Conservation (phyloP, 2,888 invertebrate genomes). For the Lycaena phlaeas region DNA sequence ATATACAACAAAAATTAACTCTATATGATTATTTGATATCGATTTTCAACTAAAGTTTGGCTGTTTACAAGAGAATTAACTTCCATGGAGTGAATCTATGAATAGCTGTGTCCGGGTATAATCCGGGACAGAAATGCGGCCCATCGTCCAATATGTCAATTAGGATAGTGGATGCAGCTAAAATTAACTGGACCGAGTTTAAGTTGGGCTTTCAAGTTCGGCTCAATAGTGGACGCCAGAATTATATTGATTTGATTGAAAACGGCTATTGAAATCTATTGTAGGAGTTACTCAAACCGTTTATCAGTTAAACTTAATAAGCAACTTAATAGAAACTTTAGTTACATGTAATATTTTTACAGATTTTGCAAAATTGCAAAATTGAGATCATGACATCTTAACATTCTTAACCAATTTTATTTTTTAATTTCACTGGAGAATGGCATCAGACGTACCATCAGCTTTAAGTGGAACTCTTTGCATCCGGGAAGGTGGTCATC, state of each 20-base stretch:
- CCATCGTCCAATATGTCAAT: conserved; percentile 44
- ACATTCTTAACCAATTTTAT: too few species aligned
- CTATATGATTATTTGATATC: too few species aligned
- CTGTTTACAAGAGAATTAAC: too few species aligned
- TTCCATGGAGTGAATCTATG: conserved; percentile 1
- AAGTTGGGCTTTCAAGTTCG: conserved; percentile 14
- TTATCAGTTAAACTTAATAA: conserved; percentile 10
- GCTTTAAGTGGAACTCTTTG: too few species aligned
- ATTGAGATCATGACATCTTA: too few species aligned
- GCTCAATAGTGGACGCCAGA: conserved; percentile 11
- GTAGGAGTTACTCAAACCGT: conserved; percentile 7
- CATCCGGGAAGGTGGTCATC: too few species aligned
- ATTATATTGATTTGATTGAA: conserved; percentile 27
- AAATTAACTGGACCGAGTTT: conserved; percentile 21
- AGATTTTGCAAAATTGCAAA: too few species aligned
- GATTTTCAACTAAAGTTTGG: conserved; percentile 14
- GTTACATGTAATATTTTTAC: too few species aligned
- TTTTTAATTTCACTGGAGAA: too few species aligned
- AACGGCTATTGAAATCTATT: conserved; percentile 12
- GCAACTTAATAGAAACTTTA: too few species aligned
- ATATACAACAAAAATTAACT: too few species aligned
- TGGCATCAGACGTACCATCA: background rate
- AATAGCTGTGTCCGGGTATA: conserved; percentile 21
- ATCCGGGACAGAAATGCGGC: conserved; percentile 26
- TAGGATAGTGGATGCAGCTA: conserved; percentile 41